phyloP scores from a whole-genome alignment of 1,140 invertebrate species.

The Camponotus floridanus region DNA sequence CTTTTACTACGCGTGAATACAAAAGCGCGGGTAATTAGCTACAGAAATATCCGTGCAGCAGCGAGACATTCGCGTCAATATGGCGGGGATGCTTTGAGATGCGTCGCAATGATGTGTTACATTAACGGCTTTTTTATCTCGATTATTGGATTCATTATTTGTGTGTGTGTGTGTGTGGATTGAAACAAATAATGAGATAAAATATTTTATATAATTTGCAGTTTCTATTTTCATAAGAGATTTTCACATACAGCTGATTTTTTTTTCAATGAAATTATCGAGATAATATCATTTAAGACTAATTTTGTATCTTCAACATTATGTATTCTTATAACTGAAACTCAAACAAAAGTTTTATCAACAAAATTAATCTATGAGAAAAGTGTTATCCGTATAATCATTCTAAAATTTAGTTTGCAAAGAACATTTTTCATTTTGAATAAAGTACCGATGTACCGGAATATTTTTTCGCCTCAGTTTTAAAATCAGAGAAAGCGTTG shows the following conservation, averaged over 20 bases:
- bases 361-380: background rate
- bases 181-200: background rate
- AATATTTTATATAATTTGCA: background rate
- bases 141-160: background rate
- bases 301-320: background rate
- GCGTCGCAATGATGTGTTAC: background rate
- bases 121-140: background rate
- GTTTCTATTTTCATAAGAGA: background rate
- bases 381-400: background rate
- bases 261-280: background rate
- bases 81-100: background rate
- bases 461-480: background rate
- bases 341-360: background rate
- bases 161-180: background rate
- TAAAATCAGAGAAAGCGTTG: background rate
- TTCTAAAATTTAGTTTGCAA: background rate
- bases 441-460: background rate
- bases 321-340: background rate
- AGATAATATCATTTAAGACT: background rate
- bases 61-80: background rate
- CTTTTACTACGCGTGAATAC: constrained; percentile 10
- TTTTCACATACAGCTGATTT: background rate
- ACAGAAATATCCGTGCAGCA: constrained; percentile 26
- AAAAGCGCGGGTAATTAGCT: constrained; percentile 49
- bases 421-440: background rate